A percentile compares a stretch with the other conserved stretches of the same genome.
Evolutionary conservation across 2,888 invertebrate species (phyloP).

Genomic region (Macaria notata): DNA sequence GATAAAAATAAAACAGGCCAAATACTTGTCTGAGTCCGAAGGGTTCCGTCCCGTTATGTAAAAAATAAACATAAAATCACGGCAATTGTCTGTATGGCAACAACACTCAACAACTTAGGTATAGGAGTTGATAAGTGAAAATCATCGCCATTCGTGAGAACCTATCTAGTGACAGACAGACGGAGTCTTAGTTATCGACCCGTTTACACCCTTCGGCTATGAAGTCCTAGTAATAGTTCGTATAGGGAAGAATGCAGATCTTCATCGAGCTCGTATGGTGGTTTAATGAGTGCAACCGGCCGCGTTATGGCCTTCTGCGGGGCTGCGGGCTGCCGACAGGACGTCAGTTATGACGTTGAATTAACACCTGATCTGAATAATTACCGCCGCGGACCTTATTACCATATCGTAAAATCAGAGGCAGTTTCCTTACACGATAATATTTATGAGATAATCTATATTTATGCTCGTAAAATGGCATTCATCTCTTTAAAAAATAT

Average conservation of each 20-base stretch:
- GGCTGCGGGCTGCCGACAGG: constrained; percentile 42
- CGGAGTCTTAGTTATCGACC: background rate
- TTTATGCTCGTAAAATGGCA: constrained; percentile 25
- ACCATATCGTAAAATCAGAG: constrained; percentile 20
- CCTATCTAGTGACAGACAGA: too few relatives aligned
- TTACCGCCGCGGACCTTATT: constrained; percentile 11
- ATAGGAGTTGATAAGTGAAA: background rate
- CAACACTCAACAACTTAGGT: too few relatives aligned
- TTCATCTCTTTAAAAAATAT: constrained; percentile 22
- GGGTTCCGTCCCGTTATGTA: too few relatives aligned
- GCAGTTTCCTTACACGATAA: constrained; percentile 21
- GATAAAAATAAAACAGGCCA: too few relatives aligned
- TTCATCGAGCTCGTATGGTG: background rate
- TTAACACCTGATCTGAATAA: constrained; percentile 51
- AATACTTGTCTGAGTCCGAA: too few relatives aligned
- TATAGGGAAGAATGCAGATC: background rate
- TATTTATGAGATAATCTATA: constrained; percentile 20
- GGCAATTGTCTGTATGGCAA: too few relatives aligned
- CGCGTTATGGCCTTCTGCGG: constrained; percentile 51
- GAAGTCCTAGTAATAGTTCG: too few relatives aligned
- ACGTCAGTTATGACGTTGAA: constrained; percentile 51
- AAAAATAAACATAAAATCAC: too few relatives aligned
- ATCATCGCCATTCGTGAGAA: too few relatives aligned
- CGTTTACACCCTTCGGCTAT: too few relatives aligned
- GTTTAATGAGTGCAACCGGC: constrained; percentile 14